phyloP scores from a whole-genome alignment of 2,797 vertebrate species.

The Corythornis leucogaster region DNA sequence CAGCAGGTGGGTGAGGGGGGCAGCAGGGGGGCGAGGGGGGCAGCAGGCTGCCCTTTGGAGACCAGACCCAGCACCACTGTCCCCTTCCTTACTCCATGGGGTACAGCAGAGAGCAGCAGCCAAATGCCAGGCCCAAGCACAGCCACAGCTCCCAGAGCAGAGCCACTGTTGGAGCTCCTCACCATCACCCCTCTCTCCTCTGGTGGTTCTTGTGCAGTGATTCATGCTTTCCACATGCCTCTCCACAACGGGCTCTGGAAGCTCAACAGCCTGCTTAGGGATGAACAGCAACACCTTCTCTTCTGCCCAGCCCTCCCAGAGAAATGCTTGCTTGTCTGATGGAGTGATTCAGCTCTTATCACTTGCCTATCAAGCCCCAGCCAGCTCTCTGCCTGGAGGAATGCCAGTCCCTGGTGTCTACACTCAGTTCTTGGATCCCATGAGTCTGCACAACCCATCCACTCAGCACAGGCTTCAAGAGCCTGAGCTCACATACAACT shows the following conservation, averaged over 20 bases:
- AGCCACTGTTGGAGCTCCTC: not conserved
- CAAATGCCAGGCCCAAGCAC: not conserved
- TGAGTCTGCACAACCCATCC: not conserved
- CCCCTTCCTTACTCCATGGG: not conserved
- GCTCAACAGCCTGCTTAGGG: not conserved
- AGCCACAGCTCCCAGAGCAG: not conserved
- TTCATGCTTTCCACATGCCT: constrained; percentile 7
- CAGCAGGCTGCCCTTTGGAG: not conserved
- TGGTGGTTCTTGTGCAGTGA: not conserved
- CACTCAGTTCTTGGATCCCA: not conserved
- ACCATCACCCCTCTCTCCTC: not conserved
- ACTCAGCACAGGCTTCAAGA: not conserved
- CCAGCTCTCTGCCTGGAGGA: not conserved
- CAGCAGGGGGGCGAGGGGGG: not conserved
- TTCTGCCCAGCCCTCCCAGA: constrained; percentile 23
- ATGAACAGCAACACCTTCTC: constrained; percentile 18
- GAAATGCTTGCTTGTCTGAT: constrained; percentile 17
- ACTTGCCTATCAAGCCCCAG: constrained; percentile 25
- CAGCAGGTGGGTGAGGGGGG: not conserved
- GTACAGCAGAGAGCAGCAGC: not conserved
- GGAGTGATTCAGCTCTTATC: constrained; percentile 40
- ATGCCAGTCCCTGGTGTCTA: not conserved
- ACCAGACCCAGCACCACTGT: not conserved
- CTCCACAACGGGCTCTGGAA: constrained; percentile 22
- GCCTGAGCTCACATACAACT: not conserved